Percentiles rank a stretch among this genome's conserved stretches.
These are phyloP conservation scores for Eciton burchellii DNA, from an alignment of 1,140 invertebrate species.

Conservation along the genomic window DNA sequence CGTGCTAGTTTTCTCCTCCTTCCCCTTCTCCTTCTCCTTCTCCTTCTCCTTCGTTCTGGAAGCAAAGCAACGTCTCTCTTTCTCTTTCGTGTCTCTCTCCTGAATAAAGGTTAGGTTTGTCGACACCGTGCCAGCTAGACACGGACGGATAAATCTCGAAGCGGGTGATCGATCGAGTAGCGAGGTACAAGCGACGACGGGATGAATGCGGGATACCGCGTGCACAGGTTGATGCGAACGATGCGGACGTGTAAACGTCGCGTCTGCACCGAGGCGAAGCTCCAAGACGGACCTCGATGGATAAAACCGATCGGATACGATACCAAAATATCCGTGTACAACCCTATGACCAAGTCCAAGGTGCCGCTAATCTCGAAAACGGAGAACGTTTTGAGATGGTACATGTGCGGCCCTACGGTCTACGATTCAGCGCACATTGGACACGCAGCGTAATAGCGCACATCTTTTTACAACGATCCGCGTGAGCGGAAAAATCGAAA, in stretches of 20 bases:
- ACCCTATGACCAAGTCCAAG: conserved; percentile 88
- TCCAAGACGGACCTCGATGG: conserved; percentile 84
- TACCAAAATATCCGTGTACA: conserved; percentile 89
- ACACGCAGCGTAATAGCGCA: conserved; percentile 89
- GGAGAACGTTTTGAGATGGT: conserved; percentile 90
- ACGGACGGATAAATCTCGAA: too few species aligned
- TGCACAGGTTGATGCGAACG: conserved; percentile 17
- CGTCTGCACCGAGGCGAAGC: conserved; percentile 38
- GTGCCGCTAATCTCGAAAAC: conserved; percentile 90
- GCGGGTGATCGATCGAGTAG: too few species aligned
- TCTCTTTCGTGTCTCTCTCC: too few species aligned
- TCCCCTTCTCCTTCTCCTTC: too few species aligned
- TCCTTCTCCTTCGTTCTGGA: too few species aligned
- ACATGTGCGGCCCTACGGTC: conserved; percentile 96
- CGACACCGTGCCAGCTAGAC: too few species aligned
- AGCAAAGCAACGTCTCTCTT: too few species aligned
- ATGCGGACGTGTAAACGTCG: conserved; percentile 58
- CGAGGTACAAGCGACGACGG: background rate
- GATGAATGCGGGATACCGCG: conserved; percentile 1
- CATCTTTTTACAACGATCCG: background rate
- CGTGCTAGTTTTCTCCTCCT: too few species aligned
- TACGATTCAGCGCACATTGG: conserved; percentile 97
- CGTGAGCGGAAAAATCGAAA: too few species aligned
- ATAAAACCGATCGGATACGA: conserved; percentile 87
- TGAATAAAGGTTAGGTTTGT: too few species aligned